Evolutionary conservation across 2,888 invertebrate species (phyloP), one percentile per base, ranked within the genome.

Genomic region (Thecocarcelia acutangulata): DNA sequence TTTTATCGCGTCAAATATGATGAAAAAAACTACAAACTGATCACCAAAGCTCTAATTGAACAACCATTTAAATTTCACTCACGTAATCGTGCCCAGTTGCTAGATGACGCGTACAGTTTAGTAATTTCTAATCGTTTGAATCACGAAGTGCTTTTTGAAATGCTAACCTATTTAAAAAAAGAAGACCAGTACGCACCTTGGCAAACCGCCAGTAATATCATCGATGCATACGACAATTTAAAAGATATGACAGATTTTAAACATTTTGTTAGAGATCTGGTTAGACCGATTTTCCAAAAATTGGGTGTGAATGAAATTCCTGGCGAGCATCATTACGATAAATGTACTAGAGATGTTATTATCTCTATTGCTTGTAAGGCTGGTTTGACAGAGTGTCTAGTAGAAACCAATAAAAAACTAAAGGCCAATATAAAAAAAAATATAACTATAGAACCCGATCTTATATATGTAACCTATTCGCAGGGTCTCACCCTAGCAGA

Each of bases 31-130:
- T 96, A 95, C 95, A 87, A 91, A 0, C 91, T 93, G 0, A 92
- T 97, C 2, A 93, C 92, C 19, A 90, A 92, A 15, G 93, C 85
- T 93, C 59, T 91, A 94, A 92, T 93, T 12, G 91, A 92, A 2
- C 92, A 92, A 8, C 94, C 93, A 80, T 90, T 92, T 86, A 93
- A 93, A 75, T 95, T 97, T 73, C 93, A 95, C 83, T 92, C 94
- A 0, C 93, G 94, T 66, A 97, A 97, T 87, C 92, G 97, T 52
- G 97, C 96, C 0, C 97, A 97, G 88, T 91, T 98, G 50, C 91
- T 98, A 11, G 95, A 97, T 84, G 98, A 98, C 88, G 93, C 96
- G 0, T 92, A 87, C 50, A 84, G 84, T 1, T 86, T 90, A 2
- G 85, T 78, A 21, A 85, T 84, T 6, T 86, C 86, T 12, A 84